Conservation (phyloP, 1,140 invertebrate species). For the Leptestheria dahalacensis region DNA sequence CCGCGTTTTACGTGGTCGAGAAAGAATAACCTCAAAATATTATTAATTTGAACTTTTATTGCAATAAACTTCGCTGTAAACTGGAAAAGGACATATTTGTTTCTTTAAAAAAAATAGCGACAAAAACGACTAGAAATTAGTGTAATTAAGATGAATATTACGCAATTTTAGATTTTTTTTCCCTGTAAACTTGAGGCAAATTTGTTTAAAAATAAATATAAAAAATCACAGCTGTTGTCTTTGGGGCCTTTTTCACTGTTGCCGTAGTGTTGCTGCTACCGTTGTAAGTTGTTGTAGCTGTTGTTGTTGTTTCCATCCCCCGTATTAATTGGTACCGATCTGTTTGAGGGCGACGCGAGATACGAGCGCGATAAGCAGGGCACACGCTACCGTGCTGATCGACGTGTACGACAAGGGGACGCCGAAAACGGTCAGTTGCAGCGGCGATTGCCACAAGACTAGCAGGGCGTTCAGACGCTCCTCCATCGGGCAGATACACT, state of each 20-base stretch:
- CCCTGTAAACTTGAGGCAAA: background rate
- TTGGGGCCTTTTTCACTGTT: background rate
- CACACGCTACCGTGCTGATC: constrained; percentile 10
- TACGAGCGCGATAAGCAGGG: constrained; percentile 1
- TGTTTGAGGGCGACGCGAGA: constrained; percentile 12
- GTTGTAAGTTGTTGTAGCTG: background rate
- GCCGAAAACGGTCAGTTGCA: constrained; percentile 13
- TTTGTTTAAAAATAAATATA: background rate
- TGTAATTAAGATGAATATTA: background rate
- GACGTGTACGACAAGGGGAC: constrained; percentile 1
- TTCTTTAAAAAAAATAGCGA: too few species aligned
- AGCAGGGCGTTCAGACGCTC: constrained; percentile 8
- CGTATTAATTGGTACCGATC: constrained; percentile 3
- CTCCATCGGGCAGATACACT: constrained; percentile 15
- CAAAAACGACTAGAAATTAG: too few species aligned
- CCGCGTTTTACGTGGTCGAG: too few species aligned
- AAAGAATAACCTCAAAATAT: too few species aligned
- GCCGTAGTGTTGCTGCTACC: background rate
- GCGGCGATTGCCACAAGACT: constrained; percentile 12
- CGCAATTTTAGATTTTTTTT: background rate
- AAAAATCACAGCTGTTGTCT: background rate
- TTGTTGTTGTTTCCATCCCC: too few species aligned
- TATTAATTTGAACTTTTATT: too few species aligned
- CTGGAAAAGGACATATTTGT: too few species aligned
- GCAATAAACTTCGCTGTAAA: too few species aligned